Conservation (phyloP, 2,888 invertebrate genomes). For the Anthophora plumipes region DNA sequence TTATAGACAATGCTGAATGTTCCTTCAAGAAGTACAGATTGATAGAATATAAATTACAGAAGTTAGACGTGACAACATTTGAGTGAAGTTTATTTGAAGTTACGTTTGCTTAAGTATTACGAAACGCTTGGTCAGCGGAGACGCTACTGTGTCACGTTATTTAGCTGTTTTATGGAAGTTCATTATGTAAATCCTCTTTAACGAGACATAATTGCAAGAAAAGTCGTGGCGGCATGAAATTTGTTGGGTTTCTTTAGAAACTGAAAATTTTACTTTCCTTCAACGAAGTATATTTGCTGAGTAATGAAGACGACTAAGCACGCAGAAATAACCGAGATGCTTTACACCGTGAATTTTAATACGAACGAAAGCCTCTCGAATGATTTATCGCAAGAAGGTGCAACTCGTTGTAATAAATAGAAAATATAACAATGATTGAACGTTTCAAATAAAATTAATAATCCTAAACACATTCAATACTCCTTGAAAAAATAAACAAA, state of each 20-base stretch:
- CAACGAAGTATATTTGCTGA: neutral
- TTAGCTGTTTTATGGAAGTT: constrained; percentile 4
- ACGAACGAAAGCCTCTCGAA: neutral
- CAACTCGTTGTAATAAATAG: too few relatives aligned
- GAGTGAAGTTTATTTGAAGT: neutral
- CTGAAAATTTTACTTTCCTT: neutral
- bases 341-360: neutral
- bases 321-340: neutral
- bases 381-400: too few relatives aligned
- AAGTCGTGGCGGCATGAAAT: neutral
- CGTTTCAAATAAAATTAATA: too few relatives aligned
- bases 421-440: too few relatives aligned
- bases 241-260: neutral
- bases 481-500: too few relatives aligned
- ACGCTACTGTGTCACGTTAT: neutral
- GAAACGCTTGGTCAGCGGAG: neutral
- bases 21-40: neutral
- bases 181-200: constrained; percentile 8
- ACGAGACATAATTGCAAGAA: neutral
- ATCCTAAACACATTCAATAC: too few relatives aligned
- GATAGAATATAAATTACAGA: neutral
- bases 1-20: neutral
- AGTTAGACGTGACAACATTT: neutral
- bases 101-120: neutral
- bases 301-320: neutral